Base-by-base conservation (phyloP, 1,140 invertebrate genomes). In the Papilio machaon region DNA sequence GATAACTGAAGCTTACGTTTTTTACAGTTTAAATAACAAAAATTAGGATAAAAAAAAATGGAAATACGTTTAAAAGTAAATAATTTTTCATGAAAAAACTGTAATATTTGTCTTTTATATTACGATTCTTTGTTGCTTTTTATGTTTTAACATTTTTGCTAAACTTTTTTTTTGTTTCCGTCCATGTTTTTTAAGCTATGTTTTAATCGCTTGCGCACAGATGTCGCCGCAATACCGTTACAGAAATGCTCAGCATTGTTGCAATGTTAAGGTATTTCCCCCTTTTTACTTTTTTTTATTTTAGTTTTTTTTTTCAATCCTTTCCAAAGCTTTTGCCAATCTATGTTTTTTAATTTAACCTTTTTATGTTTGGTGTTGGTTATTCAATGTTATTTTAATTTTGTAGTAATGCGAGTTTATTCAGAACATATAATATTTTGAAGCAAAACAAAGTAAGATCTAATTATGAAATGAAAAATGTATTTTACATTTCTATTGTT, bases 221-320 rank as follows among this genome's bases (percentile, higher is more conserved):
- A 94, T 93, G 89, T 94, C 92, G 89, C 90, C 90, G 89, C 86
- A 89, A 81, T 92, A 92, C 86, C 88, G 92, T 83, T 94, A 94
- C 90, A 91, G 92, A 85, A 92, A 92, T 87, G 83, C 85, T 78
- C 91, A 91, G 85, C 89, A 92, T 90, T 94, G 89, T 92, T 94
- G 91, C 85, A 93, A 91, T 88, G 85, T 88, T 79, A 92, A 94
- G 92, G 92, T 94, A 92, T 86, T 84, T 80, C 78, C 82, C 30
- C 64, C 0, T 82, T 82, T 74, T 80, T 84, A 82, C 86, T 79
- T 83, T 85, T 64, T 80, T 84, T 87, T 86, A 84, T 15, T 80
- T 80, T 82, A 52, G 82, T 81, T 80, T 77, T 80, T 81, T 80
- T 47, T 78, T 80, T 80, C 23, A 58, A 73, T 73, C 54, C 13